Evolutionary conservation across 2,113 vertebrate species (phyloP), one percentile per base, ranked within the genome.

Genomic region (Diphyllodes magnificus): DNA sequence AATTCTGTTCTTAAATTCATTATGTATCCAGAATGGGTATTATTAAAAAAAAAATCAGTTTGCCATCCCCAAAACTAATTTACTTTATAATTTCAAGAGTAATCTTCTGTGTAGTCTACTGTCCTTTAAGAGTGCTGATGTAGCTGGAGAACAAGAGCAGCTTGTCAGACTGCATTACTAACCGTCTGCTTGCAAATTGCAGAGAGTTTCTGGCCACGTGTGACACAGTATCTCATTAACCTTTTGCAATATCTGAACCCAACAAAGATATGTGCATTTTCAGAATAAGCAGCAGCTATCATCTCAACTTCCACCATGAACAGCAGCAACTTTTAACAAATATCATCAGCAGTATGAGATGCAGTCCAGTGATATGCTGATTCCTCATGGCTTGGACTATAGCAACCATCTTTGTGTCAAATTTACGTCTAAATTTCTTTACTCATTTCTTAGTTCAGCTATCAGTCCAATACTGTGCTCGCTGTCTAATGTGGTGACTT

Each of bases 131-230:
- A 83, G 30, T 78, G 69, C 73, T 94, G 76, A 83, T 72, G 82
- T 61, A 88, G 91, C 86, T 65, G 92, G n/a, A 95, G 80, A 93
- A 69, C 75, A 87, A 78, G 66, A 92, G 80, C 85, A 80, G 51
- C 40, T 95, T 91, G 88, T 79, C 88, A 84, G 42, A 79, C 35
- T 69, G 85, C 66, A 81, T 86, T 89, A 65, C 83, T 84, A 77
- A 80, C 64, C 0, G 15, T 63, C 86, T 82, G 50, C 75, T 70
- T 63, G 60, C 66, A 92, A 91, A 86, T 81, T 85, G 70, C 37
- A 85, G 78, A 84, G 45, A 76, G 66, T 86, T 95, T 93, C 60
- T 93, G 81, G 44, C n/a, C 77, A 30, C 3, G 1, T 81, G 61
- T 92, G 65, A 77, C 82, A 86, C 56, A 84, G 50, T 27, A 50